These are phyloP conservation scores for Pogonomyrmex californicus DNA, from an alignment of 1,140 invertebrate genomes.

Conservation along the genomic window DNA sequence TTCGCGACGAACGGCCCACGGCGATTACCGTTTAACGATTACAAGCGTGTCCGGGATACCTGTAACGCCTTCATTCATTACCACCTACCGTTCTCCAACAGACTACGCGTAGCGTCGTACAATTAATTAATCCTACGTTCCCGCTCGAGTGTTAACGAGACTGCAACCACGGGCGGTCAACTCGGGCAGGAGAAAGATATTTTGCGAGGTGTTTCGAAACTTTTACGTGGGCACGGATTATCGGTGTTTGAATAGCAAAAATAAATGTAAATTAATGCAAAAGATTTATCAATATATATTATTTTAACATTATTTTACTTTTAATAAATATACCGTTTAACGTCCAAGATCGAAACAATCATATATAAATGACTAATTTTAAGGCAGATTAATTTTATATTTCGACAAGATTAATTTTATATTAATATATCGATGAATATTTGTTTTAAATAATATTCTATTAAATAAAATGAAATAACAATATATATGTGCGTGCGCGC, in stretches of 20 bases:
- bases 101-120: conserved; percentile 36
- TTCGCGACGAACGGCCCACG: conserved; percentile 39
- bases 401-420: not conserved
- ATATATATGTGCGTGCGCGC: not conserved
- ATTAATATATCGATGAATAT: not conserved
- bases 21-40: conserved; percentile 77
- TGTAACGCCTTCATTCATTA: conserved; percentile 77
- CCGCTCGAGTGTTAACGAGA: conserved; percentile 69
- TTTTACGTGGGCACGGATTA: not conserved
- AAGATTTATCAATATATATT: not conserved
- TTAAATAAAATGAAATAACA: not conserved
- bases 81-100: conserved; percentile 68
- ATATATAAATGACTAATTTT: too few relatives aligned
- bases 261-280: not conserved
- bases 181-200: not conserved
- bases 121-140: conserved; percentile 75
- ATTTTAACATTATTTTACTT: not conserved
- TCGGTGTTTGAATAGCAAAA: not conserved
- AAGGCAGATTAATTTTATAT: too few relatives aligned
- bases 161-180: conserved; percentile 24
- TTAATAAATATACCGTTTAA: not conserved
- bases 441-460: not conserved
- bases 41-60: conserved; percentile 73
- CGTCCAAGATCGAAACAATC: not conserved
- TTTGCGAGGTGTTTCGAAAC: not conserved